Base-by-base conservation (phyloP, 2,113 vertebrate genomes). In the Podilymbus podiceps region DNA sequence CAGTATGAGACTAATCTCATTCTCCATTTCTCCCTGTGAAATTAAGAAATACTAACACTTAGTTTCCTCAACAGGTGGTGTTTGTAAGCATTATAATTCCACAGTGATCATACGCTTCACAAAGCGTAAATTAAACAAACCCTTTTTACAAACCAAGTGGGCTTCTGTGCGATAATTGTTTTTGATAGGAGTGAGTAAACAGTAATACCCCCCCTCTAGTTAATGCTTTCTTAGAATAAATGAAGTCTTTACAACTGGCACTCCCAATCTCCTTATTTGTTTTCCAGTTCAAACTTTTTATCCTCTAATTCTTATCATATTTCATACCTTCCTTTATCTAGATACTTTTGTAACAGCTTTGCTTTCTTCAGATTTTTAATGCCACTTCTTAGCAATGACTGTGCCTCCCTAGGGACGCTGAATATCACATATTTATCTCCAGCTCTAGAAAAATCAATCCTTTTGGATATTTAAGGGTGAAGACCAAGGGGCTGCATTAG, bases 121-220 rank as follows among this genome's bases (percentile, higher is more conserved):
- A 95, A 93, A 90, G 53, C 46, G 58, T 60, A 72, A 82, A 96
- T 76, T 30, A 89, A 76, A 93, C 30, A 91, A 93, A 87, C 11
- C 6, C 22, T 53, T 91, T 91, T 89, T 89, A 77, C 25, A 79
- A 46, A 93, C 85, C 27, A 46, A 68, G 19, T 6, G 16, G n/a
- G 35, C 14, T 88, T 44, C 69, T 66, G n/a, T 1, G 1, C 24
- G 58, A 44, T 4, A 55, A n/a, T 69, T 83, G 27, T 69, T 91
- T 92, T 56, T 72, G 3, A 59, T n/a, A 75, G 10, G 47, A 77
- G 5, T 28, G 22, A 84, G 14, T 52, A n/a, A 89, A 85, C 35
- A 62, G 59, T 31, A 56, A 78, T 25, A 76, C 60, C 8, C 17
- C 2, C 12, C 9, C 21, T 1, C 16, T 38, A 38, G 15, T 49